A percentile compares a stretch with the other conserved stretches of the same genome.
Conservation (phyloP, 2,113 vertebrate species). For the Leucopsar rothschildi region DNA sequence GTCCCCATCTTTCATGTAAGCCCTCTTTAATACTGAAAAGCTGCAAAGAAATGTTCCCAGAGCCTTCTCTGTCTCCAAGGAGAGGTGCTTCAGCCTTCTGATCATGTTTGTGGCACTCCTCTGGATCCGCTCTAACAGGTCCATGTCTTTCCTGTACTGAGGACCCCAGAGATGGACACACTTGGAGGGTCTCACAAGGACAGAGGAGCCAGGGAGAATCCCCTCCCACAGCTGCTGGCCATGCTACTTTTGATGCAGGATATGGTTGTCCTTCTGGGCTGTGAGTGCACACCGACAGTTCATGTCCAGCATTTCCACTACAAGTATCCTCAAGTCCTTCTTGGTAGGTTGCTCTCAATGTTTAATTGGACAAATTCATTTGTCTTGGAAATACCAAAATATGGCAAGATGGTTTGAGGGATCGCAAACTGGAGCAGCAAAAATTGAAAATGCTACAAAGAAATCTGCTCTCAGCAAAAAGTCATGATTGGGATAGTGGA, state of each 20-base stretch:
- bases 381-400: not conserved
- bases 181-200: not conserved
- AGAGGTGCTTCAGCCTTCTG: not conserved
- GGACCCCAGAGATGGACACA: not conserved
- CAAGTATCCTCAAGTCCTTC: not conserved
- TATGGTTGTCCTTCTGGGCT: not conserved
- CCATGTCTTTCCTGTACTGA: too few relatives aligned
- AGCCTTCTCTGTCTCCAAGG: not conserved
- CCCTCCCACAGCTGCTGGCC: not conserved
- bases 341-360: not conserved
- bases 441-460: not conserved
- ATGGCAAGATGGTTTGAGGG: not conserved
- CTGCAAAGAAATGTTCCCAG: not conserved
- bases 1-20: not conserved
- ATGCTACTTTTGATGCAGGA: not conserved
- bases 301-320: not conserved
- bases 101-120: not conserved
- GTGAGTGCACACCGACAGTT: accelerated
- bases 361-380: not conserved
- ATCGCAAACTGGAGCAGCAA: not conserved
- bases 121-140: accelerated
- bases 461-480: not conserved
- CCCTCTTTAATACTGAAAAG: not conserved
- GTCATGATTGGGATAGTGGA: not conserved
- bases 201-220: not conserved